Evolutionary conservation across 2,888 invertebrate genomes (phyloP).

Genomic region (Heliconius hortense): DNA sequence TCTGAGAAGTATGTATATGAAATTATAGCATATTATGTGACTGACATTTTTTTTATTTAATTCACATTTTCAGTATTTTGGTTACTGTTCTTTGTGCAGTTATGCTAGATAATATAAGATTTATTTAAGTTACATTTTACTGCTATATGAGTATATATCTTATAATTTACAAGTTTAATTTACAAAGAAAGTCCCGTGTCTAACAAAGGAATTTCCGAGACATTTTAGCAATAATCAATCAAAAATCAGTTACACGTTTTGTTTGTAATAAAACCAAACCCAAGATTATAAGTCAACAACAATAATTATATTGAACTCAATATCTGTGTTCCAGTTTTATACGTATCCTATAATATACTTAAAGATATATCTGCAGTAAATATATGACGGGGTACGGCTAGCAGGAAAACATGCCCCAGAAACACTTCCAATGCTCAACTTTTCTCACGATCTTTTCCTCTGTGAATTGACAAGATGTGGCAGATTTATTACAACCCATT

Average conservation of each 20-base stretch:
- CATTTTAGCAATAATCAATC: neutral
- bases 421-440: conserved; percentile 25
- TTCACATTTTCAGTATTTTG: neutral
- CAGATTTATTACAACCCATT: conserved; percentile 25
- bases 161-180: neutral
- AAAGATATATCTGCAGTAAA: conserved; percentile 3
- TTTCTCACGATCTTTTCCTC: conserved; percentile 36
- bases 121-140: neutral
- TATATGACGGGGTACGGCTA: conserved; percentile 12
- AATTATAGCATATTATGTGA: neutral
- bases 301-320: neutral
- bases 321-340: conserved; percentile 2
- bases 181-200: neutral
- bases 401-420: conserved; percentile 29
- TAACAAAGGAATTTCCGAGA: neutral
- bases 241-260: neutral
- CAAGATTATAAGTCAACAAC: neutral
- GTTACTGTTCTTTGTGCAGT: neutral
- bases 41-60: neutral
- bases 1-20: too few relatives aligned
- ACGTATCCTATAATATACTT: neutral
- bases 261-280: neutral
- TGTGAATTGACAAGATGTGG: conserved; percentile 5
- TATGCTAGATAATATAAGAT: neutral
- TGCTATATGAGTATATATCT: neutral